phyloP scores from a whole-genome alignment of 2,888 invertebrate species.

The Stenodema calcarata region DNA sequence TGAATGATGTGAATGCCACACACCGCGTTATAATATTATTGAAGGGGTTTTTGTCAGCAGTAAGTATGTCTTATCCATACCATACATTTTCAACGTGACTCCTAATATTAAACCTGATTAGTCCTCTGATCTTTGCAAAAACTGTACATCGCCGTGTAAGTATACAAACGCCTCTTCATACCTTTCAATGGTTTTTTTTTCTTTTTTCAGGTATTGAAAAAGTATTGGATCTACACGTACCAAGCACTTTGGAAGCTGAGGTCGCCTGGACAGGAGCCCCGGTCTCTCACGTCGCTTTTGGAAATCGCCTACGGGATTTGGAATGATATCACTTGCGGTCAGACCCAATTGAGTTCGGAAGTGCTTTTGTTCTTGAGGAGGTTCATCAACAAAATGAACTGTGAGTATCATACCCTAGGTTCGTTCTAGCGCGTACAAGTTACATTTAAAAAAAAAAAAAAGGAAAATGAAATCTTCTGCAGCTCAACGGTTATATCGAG shows the following conservation, averaged over 20 bases:
- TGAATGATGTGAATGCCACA: background rate
- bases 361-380: background rate
- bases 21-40: background rate
- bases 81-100: no score
- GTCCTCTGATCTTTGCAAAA: no score
- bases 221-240: background rate
- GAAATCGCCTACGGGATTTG: background rate
- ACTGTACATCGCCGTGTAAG: no score
- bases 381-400: slow-evolving; percentile 15
- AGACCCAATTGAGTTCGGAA: background rate
- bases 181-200: background rate
- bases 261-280: slow-evolving; percentile 20
- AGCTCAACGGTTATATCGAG: no score
- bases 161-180: no score
- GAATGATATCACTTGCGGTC: background rate
- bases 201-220: slow-evolving; percentile 25
- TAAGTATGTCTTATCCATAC: no score
- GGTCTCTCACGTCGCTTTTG: background rate
- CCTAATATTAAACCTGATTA: no score
- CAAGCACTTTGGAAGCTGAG: background rate
- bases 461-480: no score
- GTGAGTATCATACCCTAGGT: background rate
- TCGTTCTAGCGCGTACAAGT: no score
- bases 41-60: slow-evolving; percentile 1
- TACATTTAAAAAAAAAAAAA: no score